Percentiles rank a stretch among this genome's conserved stretches.
Conservation (phyloP, 2,888 invertebrate species). For the Gonocerus acuteangulatus region DNA sequence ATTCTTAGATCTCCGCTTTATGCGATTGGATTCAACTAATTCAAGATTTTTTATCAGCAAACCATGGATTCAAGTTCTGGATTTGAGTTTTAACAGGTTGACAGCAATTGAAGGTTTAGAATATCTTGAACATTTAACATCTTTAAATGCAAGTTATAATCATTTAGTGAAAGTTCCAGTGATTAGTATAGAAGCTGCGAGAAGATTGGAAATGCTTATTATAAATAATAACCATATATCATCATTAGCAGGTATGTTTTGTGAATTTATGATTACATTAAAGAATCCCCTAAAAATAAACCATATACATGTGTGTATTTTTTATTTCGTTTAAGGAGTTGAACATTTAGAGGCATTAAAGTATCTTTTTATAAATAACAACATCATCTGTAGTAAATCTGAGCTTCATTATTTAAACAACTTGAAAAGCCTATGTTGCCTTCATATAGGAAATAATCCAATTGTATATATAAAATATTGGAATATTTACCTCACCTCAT, state of each 20-base stretch:
- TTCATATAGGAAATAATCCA: slow-evolving; percentile 56
- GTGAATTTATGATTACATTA: too few species aligned
- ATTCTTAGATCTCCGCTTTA: slow-evolving; percentile 12
- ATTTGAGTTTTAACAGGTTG: slow-evolving; percentile 58
- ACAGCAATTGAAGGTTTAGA: slow-evolving; percentile 50
- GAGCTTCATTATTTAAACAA: slow-evolving; percentile 50
- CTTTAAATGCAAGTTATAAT: slow-evolving; percentile 58
- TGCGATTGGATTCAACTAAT: neutral
- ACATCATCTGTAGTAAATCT: slow-evolving; percentile 56
- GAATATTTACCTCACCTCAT: slow-evolving; percentile 8
- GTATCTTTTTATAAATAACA: slow-evolving; percentile 56
- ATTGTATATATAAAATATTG: slow-evolving; percentile 45
- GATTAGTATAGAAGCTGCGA: slow-evolving; percentile 51
- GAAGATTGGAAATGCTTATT: slow-evolving; percentile 51
- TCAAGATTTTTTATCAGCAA: slow-evolving; percentile 45
- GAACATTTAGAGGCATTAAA: slow-evolving; percentile 49
- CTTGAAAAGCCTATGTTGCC: slow-evolving; percentile 49
- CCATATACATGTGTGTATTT: slow-evolving; percentile 3
- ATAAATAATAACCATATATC: slow-evolving; percentile 59
- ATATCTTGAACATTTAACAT: slow-evolving; percentile 54
- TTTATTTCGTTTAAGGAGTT: slow-evolving; percentile 43
- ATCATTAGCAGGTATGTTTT: slow-evolving; percentile 48
- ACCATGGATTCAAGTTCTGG: slow-evolving; percentile 55
- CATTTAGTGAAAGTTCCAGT: slow-evolving; percentile 51
- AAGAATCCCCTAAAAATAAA: too few species aligned